These are phyloP conservation scores for Gymnogyps californianus DNA, from an alignment of 2,113 vertebrate genomes.

Conservation along the genomic window DNA sequence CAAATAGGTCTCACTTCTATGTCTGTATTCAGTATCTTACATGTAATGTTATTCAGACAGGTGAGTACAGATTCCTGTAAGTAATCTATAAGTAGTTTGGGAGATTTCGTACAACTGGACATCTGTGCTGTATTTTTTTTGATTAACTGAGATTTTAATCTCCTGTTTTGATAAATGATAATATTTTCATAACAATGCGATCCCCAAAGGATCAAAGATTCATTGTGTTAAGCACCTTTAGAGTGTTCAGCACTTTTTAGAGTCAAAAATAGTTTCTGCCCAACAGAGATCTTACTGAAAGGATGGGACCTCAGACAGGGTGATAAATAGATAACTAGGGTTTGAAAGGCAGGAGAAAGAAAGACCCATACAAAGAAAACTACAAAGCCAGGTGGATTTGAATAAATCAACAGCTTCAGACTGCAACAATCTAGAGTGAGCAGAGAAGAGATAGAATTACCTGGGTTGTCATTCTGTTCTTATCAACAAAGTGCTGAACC, in stretches of 20 bases:
- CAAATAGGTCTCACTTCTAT: not conserved
- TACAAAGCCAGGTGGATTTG: not conserved
- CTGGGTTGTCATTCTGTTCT: not conserved
- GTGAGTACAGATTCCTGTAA: not conserved
- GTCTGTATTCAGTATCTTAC: not conserved
- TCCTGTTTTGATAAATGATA: not conserved
- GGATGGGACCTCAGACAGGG: not conserved
- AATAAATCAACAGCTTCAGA: not conserved
- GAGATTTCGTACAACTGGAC: not conserved
- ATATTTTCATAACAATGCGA: not conserved
- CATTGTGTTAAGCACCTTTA: not conserved
- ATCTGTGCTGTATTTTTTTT: not conserved
- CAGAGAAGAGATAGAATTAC: not conserved
- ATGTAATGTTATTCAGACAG: not conserved
- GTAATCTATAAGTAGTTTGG: not conserved
- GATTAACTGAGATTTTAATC: not conserved
- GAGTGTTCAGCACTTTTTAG: not conserved
- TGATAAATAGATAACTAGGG: not conserved
- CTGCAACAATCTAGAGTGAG: not conserved
- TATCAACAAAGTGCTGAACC: not conserved
- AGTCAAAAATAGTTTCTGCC: not conserved
- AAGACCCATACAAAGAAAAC: not conserved
- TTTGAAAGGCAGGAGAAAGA: not conserved
- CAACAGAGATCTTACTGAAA: not conserved
- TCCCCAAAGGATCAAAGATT: not conserved